Evolutionary conservation across 2,797 vertebrate genomes (phyloP), one percentile per base, ranked within the genome.

Genomic region (Pogoniulus pusillus): DNA sequence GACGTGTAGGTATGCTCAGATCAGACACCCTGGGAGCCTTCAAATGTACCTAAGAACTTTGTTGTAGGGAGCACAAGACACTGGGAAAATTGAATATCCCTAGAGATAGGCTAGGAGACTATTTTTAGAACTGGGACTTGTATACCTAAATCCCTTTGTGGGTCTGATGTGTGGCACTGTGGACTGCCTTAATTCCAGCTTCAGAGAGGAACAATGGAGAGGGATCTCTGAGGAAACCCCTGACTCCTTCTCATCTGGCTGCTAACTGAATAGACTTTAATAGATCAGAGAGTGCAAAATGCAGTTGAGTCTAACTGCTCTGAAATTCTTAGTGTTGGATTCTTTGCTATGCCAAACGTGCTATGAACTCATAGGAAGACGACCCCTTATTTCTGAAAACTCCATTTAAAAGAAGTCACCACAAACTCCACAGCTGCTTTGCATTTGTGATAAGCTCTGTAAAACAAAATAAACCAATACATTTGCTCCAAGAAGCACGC

Each of bases 391-490:
- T 93, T 88, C 57, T 8, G 74, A 57, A 92, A 90, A 41, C 58
- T 24, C 41, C 83, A 77, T 24, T 49, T 35, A 57, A 45, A 82
- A 55, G 39, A 49, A 81, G 23, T 41, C n/a, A 79, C 60, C 65
- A 41, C 78, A 79, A 84, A 87, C 82, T n/a, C 65, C 89, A 88
- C 95, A 96, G 91, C 91, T 96, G 93, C 59, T 93, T 69, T 53
- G 32, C 58, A 93, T 94, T 92, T 92, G 47, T 58, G 92, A 34
- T 35, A 88, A 92, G 65, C 65, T 65, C 34, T 86, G 86, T 88
- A 47, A 90, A 92, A 87, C 69, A 94, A 94, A 95, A 84, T 10
- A 91, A 93, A 77, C 72, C 58, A 71, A 68, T 22, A 16, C 26
- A 14, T 92, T 93, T 85, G 51, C 81, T 92, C 65, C 75, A 86